phyloP scores from a whole-genome alignment of 2,888 invertebrate genomes.

The Euzetes globulus region DNA sequence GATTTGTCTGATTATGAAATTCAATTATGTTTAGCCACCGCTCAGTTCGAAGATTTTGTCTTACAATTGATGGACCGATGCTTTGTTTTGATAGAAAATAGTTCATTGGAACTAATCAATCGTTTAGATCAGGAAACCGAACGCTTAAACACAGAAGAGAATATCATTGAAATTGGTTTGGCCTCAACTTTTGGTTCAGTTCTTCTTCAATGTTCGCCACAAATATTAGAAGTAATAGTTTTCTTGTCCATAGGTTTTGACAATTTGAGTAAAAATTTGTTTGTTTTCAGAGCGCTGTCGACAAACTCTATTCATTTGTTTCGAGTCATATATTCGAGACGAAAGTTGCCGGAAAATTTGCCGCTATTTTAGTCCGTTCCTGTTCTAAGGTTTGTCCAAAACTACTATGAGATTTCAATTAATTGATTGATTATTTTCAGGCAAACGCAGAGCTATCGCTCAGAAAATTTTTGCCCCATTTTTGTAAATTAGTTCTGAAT shows the following conservation, averaged over 20 bases:
- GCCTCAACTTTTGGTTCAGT: slow-evolving; percentile 61
- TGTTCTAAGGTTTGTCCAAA: slow-evolving; percentile 49
- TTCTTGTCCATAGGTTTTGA: neutral
- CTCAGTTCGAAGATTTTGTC: slow-evolving; percentile 80
- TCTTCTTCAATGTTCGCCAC: slow-evolving; percentile 63
- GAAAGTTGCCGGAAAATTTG: slow-evolving; percentile 68
- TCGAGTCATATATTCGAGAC: slow-evolving; percentile 70
- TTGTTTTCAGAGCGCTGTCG: slow-evolving; percentile 55
- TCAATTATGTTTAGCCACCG: slow-evolving; percentile 66
- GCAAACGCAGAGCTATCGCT: slow-evolving; percentile 61
- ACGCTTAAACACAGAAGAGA: slow-evolving; percentile 62
- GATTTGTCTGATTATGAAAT: slow-evolving; percentile 68
- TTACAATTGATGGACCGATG: slow-evolving; percentile 67
- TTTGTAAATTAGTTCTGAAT: slow-evolving; percentile 59
- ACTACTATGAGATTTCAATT: neutral
- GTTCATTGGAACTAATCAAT: neutral
- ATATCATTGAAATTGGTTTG: slow-evolving; percentile 62
- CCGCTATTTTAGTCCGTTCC: slow-evolving; percentile 62
- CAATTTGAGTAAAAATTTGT: slow-evolving; percentile 40
- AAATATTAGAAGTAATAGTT: slow-evolving; percentile 50
- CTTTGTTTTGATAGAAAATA: slow-evolving; percentile 47
- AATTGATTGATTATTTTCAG: neutral
- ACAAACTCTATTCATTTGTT: slow-evolving; percentile 64
- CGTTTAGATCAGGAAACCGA: slow-evolving; percentile 19
- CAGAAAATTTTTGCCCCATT: slow-evolving; percentile 63